A percentile compares a stretch with the other conserved stretches of the same genome.
Evolutionary conservation across 1,140 invertebrate genomes (phyloP).

Genomic region (Drosophila sp.): DNA sequence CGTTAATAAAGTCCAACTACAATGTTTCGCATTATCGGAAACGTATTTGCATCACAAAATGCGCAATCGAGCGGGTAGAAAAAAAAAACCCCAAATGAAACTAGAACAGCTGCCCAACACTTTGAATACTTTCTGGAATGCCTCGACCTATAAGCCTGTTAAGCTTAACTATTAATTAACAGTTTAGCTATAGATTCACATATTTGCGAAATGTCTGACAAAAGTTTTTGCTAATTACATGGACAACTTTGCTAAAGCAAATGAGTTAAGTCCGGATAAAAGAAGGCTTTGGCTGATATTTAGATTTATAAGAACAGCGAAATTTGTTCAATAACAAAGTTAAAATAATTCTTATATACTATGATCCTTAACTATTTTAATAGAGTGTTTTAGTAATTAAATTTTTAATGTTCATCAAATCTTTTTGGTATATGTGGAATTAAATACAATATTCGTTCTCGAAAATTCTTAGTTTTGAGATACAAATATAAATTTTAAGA

Average conservation of each 20-base stretch:
- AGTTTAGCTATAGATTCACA: conserved; percentile 25
- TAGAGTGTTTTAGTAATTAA: too few species aligned
- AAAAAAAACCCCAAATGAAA: conserved; percentile 22
- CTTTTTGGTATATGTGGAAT: too few species aligned
- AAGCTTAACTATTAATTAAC: conserved; percentile 54
- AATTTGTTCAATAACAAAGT: too few species aligned
- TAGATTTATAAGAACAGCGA: not conserved
- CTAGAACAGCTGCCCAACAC: conserved; percentile 17
- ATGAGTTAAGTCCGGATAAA: conserved; percentile 29
- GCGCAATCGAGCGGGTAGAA: conserved; percentile 19
- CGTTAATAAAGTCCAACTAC: conserved; percentile 43
- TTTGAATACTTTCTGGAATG: not conserved
- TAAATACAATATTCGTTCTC: too few species aligned
- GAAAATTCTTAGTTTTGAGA: too few species aligned
- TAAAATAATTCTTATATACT: too few species aligned
- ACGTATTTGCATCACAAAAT: conserved; percentile 42
- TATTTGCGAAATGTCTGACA: conserved; percentile 50
- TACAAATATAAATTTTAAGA: too few species aligned
- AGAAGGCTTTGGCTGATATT: conserved; percentile 1
- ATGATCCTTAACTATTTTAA: too few species aligned
- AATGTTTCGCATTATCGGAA: conserved; percentile 36
- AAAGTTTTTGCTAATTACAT: conserved; percentile 64
- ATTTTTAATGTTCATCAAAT: too few species aligned
- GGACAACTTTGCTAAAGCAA: conserved; percentile 46
- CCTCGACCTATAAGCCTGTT: conserved; percentile 17